phyloP scores from a whole-genome alignment of 2,888 invertebrate species.

The Lasioglossum lativentre region DNA sequence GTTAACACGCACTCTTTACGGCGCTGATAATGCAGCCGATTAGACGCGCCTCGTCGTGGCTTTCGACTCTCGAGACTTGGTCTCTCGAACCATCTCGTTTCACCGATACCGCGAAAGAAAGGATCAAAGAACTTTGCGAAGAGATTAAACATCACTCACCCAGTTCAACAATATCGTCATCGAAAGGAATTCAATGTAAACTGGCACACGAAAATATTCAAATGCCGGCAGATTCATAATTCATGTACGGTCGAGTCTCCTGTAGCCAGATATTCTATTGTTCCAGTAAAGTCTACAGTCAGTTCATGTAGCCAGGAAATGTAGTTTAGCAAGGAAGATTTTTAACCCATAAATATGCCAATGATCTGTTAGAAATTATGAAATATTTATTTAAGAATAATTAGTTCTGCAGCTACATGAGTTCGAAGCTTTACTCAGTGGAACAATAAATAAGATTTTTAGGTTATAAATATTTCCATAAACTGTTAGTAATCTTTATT shows the following conservation, averaged over 20 bases:
- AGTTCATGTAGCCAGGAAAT: background rate
- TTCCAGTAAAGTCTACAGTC: background rate
- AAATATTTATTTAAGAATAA: background rate
- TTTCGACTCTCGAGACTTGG: conserved; percentile 44
- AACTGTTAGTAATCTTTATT: too few species aligned
- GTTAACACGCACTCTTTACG: conserved; percentile 67
- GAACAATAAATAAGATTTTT: too few species aligned
- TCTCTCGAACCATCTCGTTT: conserved; percentile 43
- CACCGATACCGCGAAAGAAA: conserved; percentile 45
- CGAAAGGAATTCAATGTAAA: conserved; percentile 37
- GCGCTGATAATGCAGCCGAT: conserved; percentile 65
- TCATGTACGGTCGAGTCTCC: background rate
- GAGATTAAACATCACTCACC: conserved; percentile 39
- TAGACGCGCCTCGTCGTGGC: conserved; percentile 53
- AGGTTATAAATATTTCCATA: too few species aligned
- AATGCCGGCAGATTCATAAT: background rate
- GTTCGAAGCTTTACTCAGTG: too few species aligned
- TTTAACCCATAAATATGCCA: background rate
- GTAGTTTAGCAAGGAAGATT: background rate
- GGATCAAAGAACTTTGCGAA: conserved; percentile 12
- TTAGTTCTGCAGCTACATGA: too few species aligned
- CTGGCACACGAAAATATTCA: conserved; percentile 1
- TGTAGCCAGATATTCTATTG: background rate
- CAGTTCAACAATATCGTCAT: conserved; percentile 37
- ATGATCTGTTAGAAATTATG: background rate